Evolutionary conservation across 1,140 invertebrate genomes (phyloP), one percentile per base, ranked within the genome.

Genomic region (Bilobella aurantiaca): DNA sequence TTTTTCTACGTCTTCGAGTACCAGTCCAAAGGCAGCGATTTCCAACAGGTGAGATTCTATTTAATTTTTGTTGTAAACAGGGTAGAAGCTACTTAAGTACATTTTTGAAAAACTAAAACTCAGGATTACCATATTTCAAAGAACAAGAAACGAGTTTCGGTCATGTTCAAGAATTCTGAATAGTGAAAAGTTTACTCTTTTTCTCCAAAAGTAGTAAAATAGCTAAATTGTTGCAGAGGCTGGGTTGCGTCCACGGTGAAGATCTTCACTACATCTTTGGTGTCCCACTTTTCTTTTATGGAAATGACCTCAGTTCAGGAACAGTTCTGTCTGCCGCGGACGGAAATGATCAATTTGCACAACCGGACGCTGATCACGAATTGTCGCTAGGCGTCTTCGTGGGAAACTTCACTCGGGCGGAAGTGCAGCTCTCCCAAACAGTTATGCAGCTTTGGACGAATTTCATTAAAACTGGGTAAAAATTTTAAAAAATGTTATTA

Each of bases 371-470:
- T 34, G 62, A 34, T 28, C 42, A 23, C 28, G 34, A n/a, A 23
- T 5, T 18, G 21, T 87, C 87, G 3, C 81, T 93, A 47, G 86
- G 86, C 63, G 77, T 78, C 34, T 95, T 93, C 77, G 85, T 86
- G 29, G 84, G 85, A 72, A 91, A 93, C 79, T 98, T 93, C 78
- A 94, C 89, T 5, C 89, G 88, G 76, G 84, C 87, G 23, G 95
- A 98, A 81, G 83, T 88, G 61, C 84, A 87, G 58, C 81, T 98
- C 3, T 89, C 93, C 0, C 91, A 96, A 78, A 89, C 88, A 63
- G 88, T 96, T 58, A 96, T 98, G 82, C 85, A 88, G 29, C 96
- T 95, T 76, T 89, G 94, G 80, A 87, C 91, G n/a, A 98, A 98
- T 81, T 99, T 99, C 77, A 92, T 91, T 16, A 89, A 90, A 76